Percentiles rank a stretch among this genome's conserved stretches.
Evolutionary conservation across 1,140 invertebrate species (phyloP).

Genomic region (Physella acuta): DNA sequence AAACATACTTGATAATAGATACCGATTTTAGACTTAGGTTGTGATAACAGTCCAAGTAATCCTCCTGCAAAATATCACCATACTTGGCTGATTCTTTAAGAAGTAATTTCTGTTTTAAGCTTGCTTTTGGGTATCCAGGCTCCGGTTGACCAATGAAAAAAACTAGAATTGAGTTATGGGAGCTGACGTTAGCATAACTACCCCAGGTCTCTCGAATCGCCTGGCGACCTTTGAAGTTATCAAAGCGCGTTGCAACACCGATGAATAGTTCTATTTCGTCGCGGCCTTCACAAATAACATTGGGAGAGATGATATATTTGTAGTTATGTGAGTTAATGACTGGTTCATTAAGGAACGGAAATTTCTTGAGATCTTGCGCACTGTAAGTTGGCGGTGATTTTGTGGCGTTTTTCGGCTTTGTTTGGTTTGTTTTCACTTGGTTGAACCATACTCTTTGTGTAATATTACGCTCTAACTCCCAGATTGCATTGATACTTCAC

Average conservation of each 20-base stretch:
- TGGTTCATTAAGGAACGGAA: too few relatives aligned
- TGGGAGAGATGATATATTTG: not conserved
- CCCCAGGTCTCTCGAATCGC: constrained; percentile 55
- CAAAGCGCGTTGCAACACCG: constrained; percentile 27
- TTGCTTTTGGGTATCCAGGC: constrained; percentile 44
- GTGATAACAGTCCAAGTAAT: constrained; percentile 76
- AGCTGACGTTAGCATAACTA: constrained; percentile 20
- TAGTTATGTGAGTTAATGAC: constrained; percentile 1
- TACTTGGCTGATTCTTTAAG: constrained; percentile 65
- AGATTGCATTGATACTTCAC: too few relatives aligned
- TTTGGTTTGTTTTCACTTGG: too few relatives aligned
- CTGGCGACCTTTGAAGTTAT: constrained; percentile 34
- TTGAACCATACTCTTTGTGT: too few relatives aligned
- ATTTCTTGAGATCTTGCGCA: too few relatives aligned
- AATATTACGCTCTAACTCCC: too few relatives aligned
- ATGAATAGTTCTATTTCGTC: constrained; percentile 27
- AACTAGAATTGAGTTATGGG: constrained; percentile 50
- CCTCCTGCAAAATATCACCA: constrained; percentile 76
- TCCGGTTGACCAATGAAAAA: constrained; percentile 70
- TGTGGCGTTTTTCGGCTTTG: too few relatives aligned
- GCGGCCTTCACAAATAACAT: not conserved
- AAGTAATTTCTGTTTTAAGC: not conserved
- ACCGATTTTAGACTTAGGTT: constrained; percentile 87
- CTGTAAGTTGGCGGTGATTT: too few relatives aligned
- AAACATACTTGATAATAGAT: constrained; percentile 78